phyloP scores from a whole-genome alignment of 1,140 invertebrate species.

The Dufourea novaeangliae region DNA sequence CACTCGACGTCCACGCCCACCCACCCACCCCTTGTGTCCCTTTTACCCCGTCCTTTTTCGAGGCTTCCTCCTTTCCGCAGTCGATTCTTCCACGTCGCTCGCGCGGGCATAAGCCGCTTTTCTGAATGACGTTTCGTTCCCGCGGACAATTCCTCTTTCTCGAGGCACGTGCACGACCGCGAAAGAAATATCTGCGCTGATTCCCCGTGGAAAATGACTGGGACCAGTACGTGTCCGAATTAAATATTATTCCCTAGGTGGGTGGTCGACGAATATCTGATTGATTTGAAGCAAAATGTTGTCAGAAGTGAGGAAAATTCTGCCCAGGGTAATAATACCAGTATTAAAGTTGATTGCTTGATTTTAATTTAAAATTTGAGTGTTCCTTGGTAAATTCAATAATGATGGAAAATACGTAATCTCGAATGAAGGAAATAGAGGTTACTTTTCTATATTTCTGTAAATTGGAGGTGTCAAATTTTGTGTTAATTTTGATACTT shows the following conservation, averaged over 20 bases:
- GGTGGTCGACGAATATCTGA: neutral
- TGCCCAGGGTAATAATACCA: too few relatives aligned
- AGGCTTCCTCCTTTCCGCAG: neutral
- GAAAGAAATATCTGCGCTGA: neutral
- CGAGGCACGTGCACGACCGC: too few relatives aligned
- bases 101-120: conserved; percentile 6
- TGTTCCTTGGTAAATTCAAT: too few relatives aligned
- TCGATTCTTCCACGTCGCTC: conserved; percentile 11
- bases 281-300: too few relatives aligned
- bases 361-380: too few relatives aligned
- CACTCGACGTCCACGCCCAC: neutral
- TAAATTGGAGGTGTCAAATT: too few relatives aligned
- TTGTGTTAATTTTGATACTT: too few relatives aligned
- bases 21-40: neutral
- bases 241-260: neutral
- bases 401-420: too few relatives aligned
- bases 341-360: too few relatives aligned
- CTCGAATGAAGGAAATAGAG: too few relatives aligned
- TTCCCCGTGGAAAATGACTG: neutral
- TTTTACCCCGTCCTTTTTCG: neutral
- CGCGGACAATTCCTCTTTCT: conserved; percentile 11
- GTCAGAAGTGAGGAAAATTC: too few relatives aligned
- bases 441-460: too few relatives aligned
- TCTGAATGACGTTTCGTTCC: conserved; percentile 7
- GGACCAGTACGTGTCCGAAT: neutral